Evolutionary conservation across 2,113 vertebrate species (phyloP), one percentile per base, ranked within the genome.

Genomic region (Psettodes erumei): DNA sequence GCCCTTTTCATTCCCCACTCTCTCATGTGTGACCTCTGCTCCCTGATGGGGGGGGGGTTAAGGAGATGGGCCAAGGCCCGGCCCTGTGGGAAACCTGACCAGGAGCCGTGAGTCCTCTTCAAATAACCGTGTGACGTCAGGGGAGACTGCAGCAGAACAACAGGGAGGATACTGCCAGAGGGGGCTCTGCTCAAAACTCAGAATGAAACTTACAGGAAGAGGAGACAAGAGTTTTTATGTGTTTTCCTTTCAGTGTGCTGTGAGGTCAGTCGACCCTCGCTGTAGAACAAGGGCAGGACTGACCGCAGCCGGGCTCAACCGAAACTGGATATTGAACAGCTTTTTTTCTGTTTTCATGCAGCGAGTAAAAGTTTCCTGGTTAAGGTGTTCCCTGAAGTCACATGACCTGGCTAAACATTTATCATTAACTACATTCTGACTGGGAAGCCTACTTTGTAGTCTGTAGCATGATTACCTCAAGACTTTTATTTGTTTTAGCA

Each of bases 21-120:
- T 90, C 86, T 92, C 88, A 90, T 85, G 89, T 85, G 48, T 92
- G 88, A 95, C 90, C 93, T 85, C 81, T 47, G 62, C 68, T 51
- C 75, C 86, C 79, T 62, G n/a, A n/a, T n/a, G n/a, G n/a, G n/a
- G n/a, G 21, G 72, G 77, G 78, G 81, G 42, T 84, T 55, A 81
- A 85, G 77, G 84, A 83, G 80, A 69, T 37, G 79, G 85, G 72
- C 53, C 33, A 69, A 69, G 78, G n/a, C 51, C 61, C 21, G 8
- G 51, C 62, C 80, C 72, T 83, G 72, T 87, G 88, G 83, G 90
- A 93, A 93, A 89, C 89, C 84, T 75, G 86, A 89, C 78, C 81
- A 76, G 79, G 68, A 84, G 67, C 37, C 28, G n/a, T 0, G 2
- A 68, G 74, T 40, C 58, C 75, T 89, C 85, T 84, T 78, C 81